A percentile compares a stretch with the other conserved stretches of the same genome.
Conservation (phyloP, 2,797 vertebrate species). For the Myiotriccus ornatus region DNA sequence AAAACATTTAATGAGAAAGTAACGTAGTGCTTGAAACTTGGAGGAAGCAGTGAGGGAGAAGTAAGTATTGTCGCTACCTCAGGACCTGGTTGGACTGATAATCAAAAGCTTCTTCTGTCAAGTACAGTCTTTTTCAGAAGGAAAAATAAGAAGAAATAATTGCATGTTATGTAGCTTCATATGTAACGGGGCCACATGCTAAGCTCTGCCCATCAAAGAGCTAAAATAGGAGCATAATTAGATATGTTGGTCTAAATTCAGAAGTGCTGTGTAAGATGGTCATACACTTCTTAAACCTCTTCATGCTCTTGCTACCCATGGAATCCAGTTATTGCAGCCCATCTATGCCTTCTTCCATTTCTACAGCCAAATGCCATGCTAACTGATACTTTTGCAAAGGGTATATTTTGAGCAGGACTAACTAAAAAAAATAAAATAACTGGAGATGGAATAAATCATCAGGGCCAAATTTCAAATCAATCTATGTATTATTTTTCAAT, state of each 20-base stretch:
- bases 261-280: slow-evolving; percentile 23
- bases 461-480: neutral
- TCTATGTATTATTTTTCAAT: neutral
- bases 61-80: neutral
- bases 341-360: slow-evolving; percentile 3
- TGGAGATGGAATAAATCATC: neutral
- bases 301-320: neutral
- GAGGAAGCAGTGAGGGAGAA: neutral
- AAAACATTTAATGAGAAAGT: neutral
- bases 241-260: slow-evolving; percentile 29
- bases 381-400: neutral
- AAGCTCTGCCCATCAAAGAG: neutral
- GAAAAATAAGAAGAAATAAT: neutral
- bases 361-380: neutral
- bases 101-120: neutral
- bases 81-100: neutral
- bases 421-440: neutral
- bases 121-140: neutral
- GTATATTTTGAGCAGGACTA: neutral
- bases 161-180: accelerated
- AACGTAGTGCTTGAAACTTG: neutral
- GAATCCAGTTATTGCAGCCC: neutral
- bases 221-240: slow-evolving; percentile 9
- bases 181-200: neutral
- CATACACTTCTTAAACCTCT: neutral